These are phyloP conservation scores for Acipenser oxyrinchus DNA, from an alignment of 2,797 vertebrate genomes.

Conservation along the genomic window DNA sequence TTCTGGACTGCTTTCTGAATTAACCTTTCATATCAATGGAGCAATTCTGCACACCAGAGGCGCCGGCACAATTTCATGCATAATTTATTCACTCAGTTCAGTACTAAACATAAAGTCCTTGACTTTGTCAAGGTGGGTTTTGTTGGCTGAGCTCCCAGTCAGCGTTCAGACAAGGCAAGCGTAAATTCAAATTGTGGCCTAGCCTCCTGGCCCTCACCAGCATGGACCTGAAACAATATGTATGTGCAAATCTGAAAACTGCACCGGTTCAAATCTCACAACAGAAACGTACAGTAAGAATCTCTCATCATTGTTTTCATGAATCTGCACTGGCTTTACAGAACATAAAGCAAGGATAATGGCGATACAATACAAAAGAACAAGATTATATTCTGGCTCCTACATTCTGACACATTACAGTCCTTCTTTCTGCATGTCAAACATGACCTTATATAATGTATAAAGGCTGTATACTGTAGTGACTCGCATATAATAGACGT, in stretches of 20 bases:
- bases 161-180: conserved; percentile 56
- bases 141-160: conserved; percentile 71
- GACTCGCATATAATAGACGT: too few species aligned
- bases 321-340: too few species aligned
- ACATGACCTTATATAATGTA: too few species aligned
- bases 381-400: too few species aligned
- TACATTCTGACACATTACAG: too few species aligned
- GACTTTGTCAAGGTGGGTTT: conserved; percentile 78
- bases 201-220: conserved; percentile 53
- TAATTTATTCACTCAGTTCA: conserved; percentile 75
- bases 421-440: too few species aligned
- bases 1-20: conserved; percentile 77
- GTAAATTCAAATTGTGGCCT: conserved; percentile 48
- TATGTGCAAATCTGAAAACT: conserved; percentile 25
- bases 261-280: conserved; percentile 21
- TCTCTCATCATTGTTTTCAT: too few species aligned
- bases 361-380: too few species aligned
- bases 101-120: conserved; percentile 74
- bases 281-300: conserved; percentile 18
- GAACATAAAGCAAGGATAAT: too few species aligned
- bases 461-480: too few species aligned
- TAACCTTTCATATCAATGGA: conserved; percentile 80
- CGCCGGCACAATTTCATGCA: conserved; percentile 76
- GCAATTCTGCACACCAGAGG: conserved; percentile 74
- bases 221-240: not conserved